Base-by-base conservation (phyloP, 2,888 invertebrate genomes). In the Actias luna region DNA sequence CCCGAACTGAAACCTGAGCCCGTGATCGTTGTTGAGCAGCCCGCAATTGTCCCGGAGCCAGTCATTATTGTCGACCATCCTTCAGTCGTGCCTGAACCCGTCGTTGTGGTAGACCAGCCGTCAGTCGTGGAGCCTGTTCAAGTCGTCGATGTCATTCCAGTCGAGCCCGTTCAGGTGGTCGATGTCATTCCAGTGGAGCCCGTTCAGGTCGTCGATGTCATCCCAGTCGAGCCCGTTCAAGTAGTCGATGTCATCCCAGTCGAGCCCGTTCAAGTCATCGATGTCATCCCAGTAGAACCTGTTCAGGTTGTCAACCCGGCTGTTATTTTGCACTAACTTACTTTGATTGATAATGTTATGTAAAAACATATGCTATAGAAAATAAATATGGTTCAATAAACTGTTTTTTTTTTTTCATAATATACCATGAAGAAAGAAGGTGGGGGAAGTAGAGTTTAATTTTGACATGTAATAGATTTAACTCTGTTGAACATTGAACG, bases 1-100 rank as follows among this genome's bases (percentile, higher is more conserved):
- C 57, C 25, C 10, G 60, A 58, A 16, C 57, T 52, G 12, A 16
- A 39, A n/a, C 39, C 39, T 5, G n/a, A 39, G n/a, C 39, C 39
- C 3, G 39, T 39, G 4, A 39, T 39, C 2, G 18, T 42, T 18
- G 27, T 60, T 65, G n/a, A 39, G 5, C n/a, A 39, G 39, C 33
- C 46, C 63, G n/a, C 31, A 5, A 58, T 64, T 0, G 62, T 62
- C 2, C 16, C 22, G 5, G 12, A 57, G 3, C 42, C 59, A 16
- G n/a, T 57, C 3, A 39, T 46, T 1, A 14, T 58, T 10, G 42
- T 62, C 0, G 61, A 61, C 63, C 36, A 60, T 58, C 61, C 71
- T 63, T 64, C 10, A 1, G 4, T 52, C 14, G 16, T 36, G 8
- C 27, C 59, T 36, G 29, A 27, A n/a, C 16, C 39, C n/a, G 29